Conservation (phyloP, 2,113 vertebrate species). For the Hyla sarda region DNA sequence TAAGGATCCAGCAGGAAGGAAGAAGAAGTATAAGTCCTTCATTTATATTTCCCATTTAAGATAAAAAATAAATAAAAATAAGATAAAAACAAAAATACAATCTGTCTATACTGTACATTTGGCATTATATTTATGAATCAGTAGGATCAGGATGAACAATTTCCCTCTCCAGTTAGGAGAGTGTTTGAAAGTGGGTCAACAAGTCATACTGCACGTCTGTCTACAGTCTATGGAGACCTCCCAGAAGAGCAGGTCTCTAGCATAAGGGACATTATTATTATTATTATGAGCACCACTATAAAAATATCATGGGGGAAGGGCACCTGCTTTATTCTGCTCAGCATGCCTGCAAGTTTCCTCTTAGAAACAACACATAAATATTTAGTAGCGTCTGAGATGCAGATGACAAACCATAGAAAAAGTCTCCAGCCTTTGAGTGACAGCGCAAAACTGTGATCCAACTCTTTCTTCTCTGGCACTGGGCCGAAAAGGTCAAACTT, state of each 20-base stretch:
- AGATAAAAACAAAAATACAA: too few relatives aligned
- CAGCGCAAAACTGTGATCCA: slow-evolving; percentile 20
- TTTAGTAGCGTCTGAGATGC: slow-evolving; percentile 51
- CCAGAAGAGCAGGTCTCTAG: background rate
- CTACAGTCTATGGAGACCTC: background rate
- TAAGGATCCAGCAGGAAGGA: too few relatives aligned
- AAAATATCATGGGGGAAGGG: background rate
- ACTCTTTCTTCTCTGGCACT: slow-evolving; percentile 14
- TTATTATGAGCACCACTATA: background rate
- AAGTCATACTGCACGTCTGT: background rate
- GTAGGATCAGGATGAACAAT: background rate
- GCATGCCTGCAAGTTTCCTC: slow-evolving; percentile 29
- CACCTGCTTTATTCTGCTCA: slow-evolving; percentile 36
- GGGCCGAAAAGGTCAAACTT: slow-evolving; percentile 39
- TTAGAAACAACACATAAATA: slow-evolving; percentile 49
- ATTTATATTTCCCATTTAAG: too few relatives aligned
- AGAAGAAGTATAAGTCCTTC: too few relatives aligned
- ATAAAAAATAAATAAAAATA: too few relatives aligned
- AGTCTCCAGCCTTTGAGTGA: slow-evolving; percentile 38
- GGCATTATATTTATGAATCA: background rate
- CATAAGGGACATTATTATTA: background rate
- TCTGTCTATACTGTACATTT: background rate
- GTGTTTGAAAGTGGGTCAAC: background rate
- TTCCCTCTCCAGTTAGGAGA: background rate
- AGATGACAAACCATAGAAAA: slow-evolving; percentile 21